These are phyloP conservation scores for Sphaerodactylus townsendi DNA, from an alignment of 2,113 vertebrate genomes.

Conservation along the genomic window DNA sequence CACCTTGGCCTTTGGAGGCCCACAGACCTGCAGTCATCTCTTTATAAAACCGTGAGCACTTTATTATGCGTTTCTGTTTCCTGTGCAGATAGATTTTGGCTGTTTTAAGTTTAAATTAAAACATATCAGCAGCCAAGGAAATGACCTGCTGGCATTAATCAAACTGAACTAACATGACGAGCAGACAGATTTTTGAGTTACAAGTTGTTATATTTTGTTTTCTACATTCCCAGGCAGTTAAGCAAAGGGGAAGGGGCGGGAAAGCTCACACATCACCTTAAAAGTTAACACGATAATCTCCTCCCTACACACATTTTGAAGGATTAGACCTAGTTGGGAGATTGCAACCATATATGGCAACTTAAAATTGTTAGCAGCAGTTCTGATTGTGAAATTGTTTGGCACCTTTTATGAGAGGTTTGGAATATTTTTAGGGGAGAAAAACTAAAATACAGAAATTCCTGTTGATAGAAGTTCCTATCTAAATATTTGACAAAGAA, in stretches of 20 bases:
- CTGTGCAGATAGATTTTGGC: no score
- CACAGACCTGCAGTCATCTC: neutral
- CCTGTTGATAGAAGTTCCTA: slow-evolving; percentile 40
- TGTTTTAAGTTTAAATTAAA: neutral
- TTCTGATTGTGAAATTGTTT: neutral
- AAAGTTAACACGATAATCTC: slow-evolving; percentile 20
- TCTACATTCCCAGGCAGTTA: slow-evolving; percentile 44
- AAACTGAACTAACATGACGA: neutral
- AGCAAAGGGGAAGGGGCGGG: slow-evolving; percentile 16
- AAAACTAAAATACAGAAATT: slow-evolving; percentile 35
- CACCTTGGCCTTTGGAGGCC: neutral
- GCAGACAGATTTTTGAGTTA: neutral
- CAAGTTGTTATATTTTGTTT: slow-evolving; percentile 13
- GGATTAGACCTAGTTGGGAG: slow-evolving; percentile 15
- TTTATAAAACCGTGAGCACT: no score
- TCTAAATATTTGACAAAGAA: slow-evolving; percentile 48
- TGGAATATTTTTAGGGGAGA: neutral
- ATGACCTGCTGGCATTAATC: slow-evolving; percentile 17
- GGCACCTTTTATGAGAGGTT: slow-evolving; percentile 31
- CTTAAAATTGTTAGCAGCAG: slow-evolving; percentile 26
- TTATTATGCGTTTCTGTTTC: no score
- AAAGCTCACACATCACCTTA: slow-evolving; percentile 46
- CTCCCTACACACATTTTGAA: slow-evolving; percentile 12
- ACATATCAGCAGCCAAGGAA: rapidly evolving
- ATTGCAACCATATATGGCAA: slow-evolving; percentile 60